Base-by-base conservation (phyloP, 2,113 vertebrate genomes). In the Aleadryas rufinucha region DNA sequence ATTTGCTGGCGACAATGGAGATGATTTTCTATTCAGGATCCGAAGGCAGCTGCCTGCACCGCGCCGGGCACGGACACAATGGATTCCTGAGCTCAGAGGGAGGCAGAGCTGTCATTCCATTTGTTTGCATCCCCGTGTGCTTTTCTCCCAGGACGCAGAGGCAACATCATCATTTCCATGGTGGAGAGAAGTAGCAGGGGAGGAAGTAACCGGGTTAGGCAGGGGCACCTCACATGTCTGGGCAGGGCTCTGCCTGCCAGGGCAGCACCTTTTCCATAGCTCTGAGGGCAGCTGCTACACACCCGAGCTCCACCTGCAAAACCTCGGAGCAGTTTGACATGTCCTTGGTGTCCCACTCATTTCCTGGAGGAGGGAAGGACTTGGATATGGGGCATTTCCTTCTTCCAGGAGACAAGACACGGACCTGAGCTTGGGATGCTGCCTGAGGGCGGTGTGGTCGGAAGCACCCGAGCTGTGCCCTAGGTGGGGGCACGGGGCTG, bases 1-100 rank as follows among this genome's bases (percentile, higher is more conserved):
- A 97, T 96, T 96, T 95, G 94, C 95, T 23, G 90, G 24, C 78
- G 79, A 96, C 96, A 97, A 97, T 96, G 93, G 95, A 4, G 95
- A 91, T 88, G 91, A 88, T 90, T 95, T 94, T 93, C 93, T 96
- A 88, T 96, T 94, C 95, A 96, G 88, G 54, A 74, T 28, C 90
- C 53, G 24, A 79, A 47, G 89, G 97, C 97, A 97, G 96, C 97
- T 97, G 97, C 96, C 96, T 93, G 85, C 93, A 79, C 20, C 65
- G 37, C 7, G 8, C 80, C 31, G 61, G 91, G 61, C 8, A 21
- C 30, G 22, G 35, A 33, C 90, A 97, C 97, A 97, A 97, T 87
- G 93, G 96, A 93, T 94, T 92, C 82, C 89, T 31, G 61, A 91
- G 94, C 94, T 88, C 39, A 47, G 31, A 86, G 89, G 82, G n/a